Conservation (phyloP, 2,888 invertebrate species). For the Pterostichus madidus region DNA sequence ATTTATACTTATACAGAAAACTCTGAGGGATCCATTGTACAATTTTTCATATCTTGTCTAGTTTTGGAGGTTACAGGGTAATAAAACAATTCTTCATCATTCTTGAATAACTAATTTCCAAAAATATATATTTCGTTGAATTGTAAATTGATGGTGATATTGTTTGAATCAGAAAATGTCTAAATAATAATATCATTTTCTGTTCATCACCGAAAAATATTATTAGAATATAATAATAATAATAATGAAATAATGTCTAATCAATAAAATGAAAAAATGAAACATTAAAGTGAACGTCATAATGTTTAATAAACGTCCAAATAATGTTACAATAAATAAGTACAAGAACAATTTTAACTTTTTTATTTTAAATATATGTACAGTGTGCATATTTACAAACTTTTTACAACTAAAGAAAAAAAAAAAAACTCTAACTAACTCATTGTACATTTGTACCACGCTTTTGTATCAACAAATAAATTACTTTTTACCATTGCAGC, state of each 20-base stretch:
- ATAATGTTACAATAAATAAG: conserved; percentile 59
- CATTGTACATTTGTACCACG: conserved; percentile 66
- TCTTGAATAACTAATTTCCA: too few relatives aligned
- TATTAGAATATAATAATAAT: too few relatives aligned
- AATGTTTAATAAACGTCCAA: conserved; percentile 45
- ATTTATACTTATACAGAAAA: not conserved
- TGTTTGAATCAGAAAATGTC: conserved; percentile 34
- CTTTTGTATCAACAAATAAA: conserved; percentile 66
- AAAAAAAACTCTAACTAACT: conserved; percentile 56
- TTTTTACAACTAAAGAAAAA: conserved; percentile 63
- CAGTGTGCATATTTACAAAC: conserved; percentile 65
- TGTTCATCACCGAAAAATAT: not conserved
- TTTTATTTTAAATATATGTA: conserved; percentile 67
- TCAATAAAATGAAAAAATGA: too few relatives aligned
- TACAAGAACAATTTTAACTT: conserved; percentile 64
- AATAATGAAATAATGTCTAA: not conserved
- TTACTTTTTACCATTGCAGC: conserved; percentile 62
- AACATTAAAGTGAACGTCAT: conserved; percentile 51
- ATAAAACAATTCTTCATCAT: too few relatives aligned
- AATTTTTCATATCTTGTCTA: not conserved
- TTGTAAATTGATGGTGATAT: too few relatives aligned
- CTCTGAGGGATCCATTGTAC: not conserved
- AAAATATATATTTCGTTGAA: too few relatives aligned
- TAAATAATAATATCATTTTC: conserved; percentile 33
- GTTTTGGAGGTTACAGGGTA: not conserved